Evolutionary conservation across 2,888 invertebrate genomes (phyloP).

Genomic region (Anarsia innoxiella): DNA sequence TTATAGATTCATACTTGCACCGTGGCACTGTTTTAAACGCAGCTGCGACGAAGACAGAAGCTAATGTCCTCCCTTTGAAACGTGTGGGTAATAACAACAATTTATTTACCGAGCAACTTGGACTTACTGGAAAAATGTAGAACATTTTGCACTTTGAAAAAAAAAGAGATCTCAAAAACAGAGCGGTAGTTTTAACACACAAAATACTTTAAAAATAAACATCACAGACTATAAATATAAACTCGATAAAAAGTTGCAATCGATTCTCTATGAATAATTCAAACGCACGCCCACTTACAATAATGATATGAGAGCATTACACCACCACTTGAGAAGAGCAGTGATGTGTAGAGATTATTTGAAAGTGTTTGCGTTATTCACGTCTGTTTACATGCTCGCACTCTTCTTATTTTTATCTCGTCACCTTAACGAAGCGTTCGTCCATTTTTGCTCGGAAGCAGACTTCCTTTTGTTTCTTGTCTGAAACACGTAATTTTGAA

Average conservation of each 20-base stretch:
- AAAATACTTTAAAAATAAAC: too few relatives aligned
- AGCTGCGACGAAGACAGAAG: neutral
- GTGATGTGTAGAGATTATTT: constrained; percentile 5
- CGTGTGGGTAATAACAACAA: neutral
- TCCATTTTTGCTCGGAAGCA: too few relatives aligned
- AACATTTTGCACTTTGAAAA: too few relatives aligned
- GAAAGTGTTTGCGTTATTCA: constrained; percentile 7
- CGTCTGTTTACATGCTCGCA: constrained; percentile 3
- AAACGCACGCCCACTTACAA: neutral
- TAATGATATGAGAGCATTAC: constrained; percentile 3
- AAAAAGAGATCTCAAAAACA: too few relatives aligned
- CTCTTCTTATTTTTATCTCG: constrained; percentile 8
- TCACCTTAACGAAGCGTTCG: constrained; percentile 1
- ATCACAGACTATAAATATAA: too few relatives aligned
- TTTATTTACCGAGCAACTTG: neutral
- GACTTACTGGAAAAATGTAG: neutral
- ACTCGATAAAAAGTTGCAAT: constrained; percentile 4
- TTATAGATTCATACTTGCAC: too few relatives aligned
- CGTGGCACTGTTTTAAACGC: neutral
- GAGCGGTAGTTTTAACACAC: too few relatives aligned
- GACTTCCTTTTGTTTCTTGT: too few relatives aligned
- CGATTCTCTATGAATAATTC: constrained; percentile 5
- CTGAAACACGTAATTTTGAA: too few relatives aligned
- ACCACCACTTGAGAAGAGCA: constrained; percentile 1
- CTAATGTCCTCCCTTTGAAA: neutral